Conservation (phyloP, 2,797 vertebrate species). For the Sitta carolinensis region DNA sequence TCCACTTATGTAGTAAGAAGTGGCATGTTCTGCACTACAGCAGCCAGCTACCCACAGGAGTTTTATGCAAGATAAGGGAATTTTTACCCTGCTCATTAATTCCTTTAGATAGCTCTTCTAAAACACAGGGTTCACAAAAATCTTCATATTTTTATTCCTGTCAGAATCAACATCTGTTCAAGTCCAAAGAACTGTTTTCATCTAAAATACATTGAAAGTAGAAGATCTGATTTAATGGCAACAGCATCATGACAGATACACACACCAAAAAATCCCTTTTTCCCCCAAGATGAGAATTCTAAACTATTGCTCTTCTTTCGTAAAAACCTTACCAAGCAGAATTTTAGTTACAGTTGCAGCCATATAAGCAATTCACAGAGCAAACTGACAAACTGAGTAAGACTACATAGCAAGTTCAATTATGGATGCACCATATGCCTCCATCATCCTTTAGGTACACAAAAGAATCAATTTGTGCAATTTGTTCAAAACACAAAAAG, state of each 20-base stretch:
- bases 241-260: not conserved
- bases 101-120: not conserved
- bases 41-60: not conserved
- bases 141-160: constrained; percentile 18
- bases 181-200: constrained; percentile 17
- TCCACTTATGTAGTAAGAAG: not conserved
- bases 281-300: not conserved
- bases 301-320: not conserved
- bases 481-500: not conserved
- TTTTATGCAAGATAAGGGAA: not conserved
- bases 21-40: not conserved
- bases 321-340: not conserved
- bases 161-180: not conserved
- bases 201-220: not conserved
- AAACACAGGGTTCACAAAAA: not conserved
- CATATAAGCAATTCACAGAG: constrained; percentile 25
- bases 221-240: not conserved
- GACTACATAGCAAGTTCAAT: constrained; percentile 27
- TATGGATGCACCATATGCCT: constrained; percentile 18
- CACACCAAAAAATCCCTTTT: not conserved
- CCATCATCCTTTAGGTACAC: constrained; percentile 24
- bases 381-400: constrained; percentile 9
- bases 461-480: constrained; percentile 19
- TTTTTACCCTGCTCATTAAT: constrained; percentile 11
- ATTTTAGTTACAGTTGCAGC: constrained; percentile 24